phyloP scores from a whole-genome alignment of 2,888 invertebrate genomes.

The Agrotis segetum region DNA sequence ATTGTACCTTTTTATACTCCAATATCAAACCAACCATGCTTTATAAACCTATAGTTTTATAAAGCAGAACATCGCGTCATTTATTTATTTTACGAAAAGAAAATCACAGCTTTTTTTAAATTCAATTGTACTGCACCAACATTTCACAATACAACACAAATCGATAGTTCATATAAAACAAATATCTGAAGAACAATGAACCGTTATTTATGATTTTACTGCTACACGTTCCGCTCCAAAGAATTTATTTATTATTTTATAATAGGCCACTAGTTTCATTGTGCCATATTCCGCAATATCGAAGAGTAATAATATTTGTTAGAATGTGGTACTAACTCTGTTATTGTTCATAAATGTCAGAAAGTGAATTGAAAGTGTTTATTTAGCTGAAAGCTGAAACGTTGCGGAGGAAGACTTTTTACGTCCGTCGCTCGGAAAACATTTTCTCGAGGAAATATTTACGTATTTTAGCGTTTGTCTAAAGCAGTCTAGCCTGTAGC shows the following conservation, averaged over 20 bases:
- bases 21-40: not conserved
- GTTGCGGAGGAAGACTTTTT: constrained; percentile 7
- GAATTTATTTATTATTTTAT: constrained; percentile 60
- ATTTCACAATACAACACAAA: constrained; percentile 23
- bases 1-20: not conserved
- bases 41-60: not conserved
- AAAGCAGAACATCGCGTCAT: too few relatives aligned
- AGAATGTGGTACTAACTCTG: constrained; percentile 9
- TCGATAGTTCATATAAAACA: constrained; percentile 49
- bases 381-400: constrained; percentile 21
- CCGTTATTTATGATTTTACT: constrained; percentile 54
- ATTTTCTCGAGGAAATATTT: not conserved
- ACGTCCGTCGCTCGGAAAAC: not conserved
- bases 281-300: constrained; percentile 30
- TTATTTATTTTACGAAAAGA: too few relatives aligned
- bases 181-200: constrained; percentile 56
- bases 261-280: constrained; percentile 57
- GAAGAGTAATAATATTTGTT: constrained; percentile 40
- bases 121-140: not conserved
- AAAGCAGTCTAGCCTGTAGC: not conserved
- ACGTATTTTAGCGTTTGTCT: not conserved
- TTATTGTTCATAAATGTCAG: constrained; percentile 44
- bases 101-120: too few relatives aligned
- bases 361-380: constrained; percentile 39
- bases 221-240: constrained; percentile 40